phyloP scores from a whole-genome alignment of 2,797 vertebrate genomes.

The Mormyrops boulengeri region DNA sequence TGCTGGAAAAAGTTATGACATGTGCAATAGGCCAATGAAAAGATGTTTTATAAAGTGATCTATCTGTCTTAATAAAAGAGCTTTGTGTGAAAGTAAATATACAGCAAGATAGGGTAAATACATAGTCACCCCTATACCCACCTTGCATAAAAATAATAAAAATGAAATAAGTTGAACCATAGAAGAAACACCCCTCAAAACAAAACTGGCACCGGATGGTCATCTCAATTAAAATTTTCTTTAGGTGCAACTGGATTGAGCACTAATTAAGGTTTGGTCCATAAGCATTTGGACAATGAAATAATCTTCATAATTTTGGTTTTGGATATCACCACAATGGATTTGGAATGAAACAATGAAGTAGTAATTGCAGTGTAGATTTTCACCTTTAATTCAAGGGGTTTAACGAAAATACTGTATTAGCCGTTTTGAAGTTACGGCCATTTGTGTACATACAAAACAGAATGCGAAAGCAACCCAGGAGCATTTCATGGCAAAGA shows the following conservation, averaged over 20 bases:
- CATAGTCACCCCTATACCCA: not conserved
- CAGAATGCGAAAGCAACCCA: not conserved
- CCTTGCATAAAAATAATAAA: not conserved
- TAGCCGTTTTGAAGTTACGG: not conserved
- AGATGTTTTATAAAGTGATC: not conserved
- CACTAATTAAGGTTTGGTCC: not conserved
- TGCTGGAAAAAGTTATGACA: not conserved
- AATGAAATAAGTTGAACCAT: not conserved
- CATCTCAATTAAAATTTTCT: not conserved
- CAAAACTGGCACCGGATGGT: not conserved
- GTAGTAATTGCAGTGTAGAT: not conserved
- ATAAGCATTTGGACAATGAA: not conserved
- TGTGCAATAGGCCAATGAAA: not conserved
- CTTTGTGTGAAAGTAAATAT: not conserved
- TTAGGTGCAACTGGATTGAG: not conserved
- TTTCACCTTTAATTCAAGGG: not conserved
- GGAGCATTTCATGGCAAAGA: not conserved
- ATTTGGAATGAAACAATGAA: not conserved
- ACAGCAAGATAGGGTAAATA: not conserved
- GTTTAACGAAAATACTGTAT: not conserved
- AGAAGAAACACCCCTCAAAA: not conserved
- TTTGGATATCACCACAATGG: not conserved
- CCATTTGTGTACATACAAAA: not conserved
- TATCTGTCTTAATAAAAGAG: not conserved
- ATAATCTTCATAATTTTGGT: not conserved